Percentiles rank a stretch among this genome's conserved stretches.
phyloP scores from a whole-genome alignment of 2,113 vertebrate genomes.

The Ophthalmolycus amberensis region DNA sequence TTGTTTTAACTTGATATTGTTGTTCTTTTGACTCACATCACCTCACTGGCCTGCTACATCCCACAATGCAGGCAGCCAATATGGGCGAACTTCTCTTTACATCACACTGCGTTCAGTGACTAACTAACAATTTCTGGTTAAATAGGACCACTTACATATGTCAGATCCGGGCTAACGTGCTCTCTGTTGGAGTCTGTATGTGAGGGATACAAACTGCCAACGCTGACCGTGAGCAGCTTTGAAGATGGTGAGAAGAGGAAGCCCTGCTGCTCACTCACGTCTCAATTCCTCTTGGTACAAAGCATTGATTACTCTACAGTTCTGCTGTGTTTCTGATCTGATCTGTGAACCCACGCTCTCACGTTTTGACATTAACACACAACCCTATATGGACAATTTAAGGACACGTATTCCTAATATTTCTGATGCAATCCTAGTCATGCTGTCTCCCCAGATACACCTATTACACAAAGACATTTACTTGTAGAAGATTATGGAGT shows the following conservation, averaged over 20 bases:
- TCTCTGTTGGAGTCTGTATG: slow-evolving; percentile 6
- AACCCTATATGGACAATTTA: too few relatives aligned
- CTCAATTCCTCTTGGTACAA: neutral
- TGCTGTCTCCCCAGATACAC: too few relatives aligned
- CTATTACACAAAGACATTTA: too few relatives aligned
- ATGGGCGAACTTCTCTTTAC: too few relatives aligned
- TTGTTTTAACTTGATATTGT: neutral
- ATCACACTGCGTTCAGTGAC: too few relatives aligned
- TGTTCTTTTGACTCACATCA: neutral
- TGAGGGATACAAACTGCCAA: slow-evolving; percentile 1
- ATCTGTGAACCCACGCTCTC: neutral
- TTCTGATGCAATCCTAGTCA: too few relatives aligned
- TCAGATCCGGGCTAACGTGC: slow-evolving; percentile 17
- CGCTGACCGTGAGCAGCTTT: slow-evolving; percentile 4
- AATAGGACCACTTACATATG: neutral
- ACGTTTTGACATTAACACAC: too few relatives aligned
- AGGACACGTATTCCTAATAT: too few relatives aligned
- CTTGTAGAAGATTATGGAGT: too few relatives aligned
- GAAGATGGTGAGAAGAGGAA: neutral
- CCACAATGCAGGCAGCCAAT: too few relatives aligned
- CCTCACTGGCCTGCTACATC: too few relatives aligned
- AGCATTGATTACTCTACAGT: neutral
- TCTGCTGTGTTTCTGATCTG: neutral
- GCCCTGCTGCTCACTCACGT: slow-evolving; percentile 13
- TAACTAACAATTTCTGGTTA: too few relatives aligned